Evolutionary conservation across 2,797 vertebrate genomes (phyloP).

Genomic region (Pseudochirops cupreus): DNA sequence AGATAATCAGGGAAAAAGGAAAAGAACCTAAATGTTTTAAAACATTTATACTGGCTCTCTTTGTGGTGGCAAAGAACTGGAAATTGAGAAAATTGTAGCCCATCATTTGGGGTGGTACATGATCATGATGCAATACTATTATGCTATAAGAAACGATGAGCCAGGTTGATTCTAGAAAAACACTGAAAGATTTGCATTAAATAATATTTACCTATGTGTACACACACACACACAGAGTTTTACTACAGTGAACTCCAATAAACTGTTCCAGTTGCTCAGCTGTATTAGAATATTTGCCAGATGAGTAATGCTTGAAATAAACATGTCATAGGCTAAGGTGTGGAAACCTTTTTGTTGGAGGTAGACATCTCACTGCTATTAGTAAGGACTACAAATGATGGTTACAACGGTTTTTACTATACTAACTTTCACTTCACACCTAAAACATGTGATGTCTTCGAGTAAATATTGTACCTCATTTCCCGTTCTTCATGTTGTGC

Average conservation of each 20-base stretch:
- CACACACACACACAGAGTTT: not conserved
- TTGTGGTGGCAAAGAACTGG: not conserved
- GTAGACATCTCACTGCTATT: not conserved
- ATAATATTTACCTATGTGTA: not conserved
- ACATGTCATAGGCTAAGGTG: not conserved
- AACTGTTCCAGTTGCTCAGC: not conserved
- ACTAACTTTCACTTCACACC: not conserved
- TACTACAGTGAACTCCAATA: slow-evolving; percentile 15
- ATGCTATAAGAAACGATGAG: not conserved
- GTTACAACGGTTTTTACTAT: not conserved
- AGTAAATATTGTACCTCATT: slow-evolving; percentile 91
- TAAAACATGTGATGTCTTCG: slow-evolving; percentile 29
- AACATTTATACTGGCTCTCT: not conserved
- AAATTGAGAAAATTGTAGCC: not conserved
- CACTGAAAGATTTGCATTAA: not conserved
- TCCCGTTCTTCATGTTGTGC: slow-evolving; percentile 97
- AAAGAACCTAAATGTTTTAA: not conserved
- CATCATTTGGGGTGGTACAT: no score
- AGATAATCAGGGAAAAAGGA: not conserved
- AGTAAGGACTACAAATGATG: not conserved
- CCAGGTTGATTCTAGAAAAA: not conserved
- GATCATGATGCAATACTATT: not conserved
- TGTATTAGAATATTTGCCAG: not conserved
- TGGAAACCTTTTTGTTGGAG: not conserved
- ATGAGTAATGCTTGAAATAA: slow-evolving; percentile 1